A percentile compares a stretch with the other conserved stretches of the same genome.
These are phyloP conservation scores for Apeltes quadracus DNA, from an alignment of 2,113 vertebrate species.

Conservation along the genomic window DNA sequence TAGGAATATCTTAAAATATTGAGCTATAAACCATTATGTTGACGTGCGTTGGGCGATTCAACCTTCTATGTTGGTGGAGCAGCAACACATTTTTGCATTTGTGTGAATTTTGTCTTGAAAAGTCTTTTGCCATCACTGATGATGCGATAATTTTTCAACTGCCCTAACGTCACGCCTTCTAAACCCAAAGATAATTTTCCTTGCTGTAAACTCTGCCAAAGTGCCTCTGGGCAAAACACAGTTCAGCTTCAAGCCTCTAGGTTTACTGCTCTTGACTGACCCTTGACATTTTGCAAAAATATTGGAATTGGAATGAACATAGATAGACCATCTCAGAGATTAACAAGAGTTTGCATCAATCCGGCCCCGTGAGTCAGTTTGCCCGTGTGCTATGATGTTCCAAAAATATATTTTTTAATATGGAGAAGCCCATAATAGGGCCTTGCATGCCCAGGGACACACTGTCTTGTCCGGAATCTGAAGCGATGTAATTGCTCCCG, in stretches of 20 bases:
- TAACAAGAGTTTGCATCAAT: not conserved
- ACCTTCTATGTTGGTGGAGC: not conserved
- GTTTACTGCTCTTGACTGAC: conserved; percentile 2
- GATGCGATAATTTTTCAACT: not conserved
- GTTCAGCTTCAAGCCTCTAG: not conserved
- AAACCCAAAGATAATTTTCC: not conserved
- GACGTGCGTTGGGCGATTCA: not conserved
- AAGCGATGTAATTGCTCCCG: conserved; percentile 65
- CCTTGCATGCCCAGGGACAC: conserved; percentile 26
- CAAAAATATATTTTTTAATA: conserved; percentile 57
- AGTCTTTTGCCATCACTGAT: not conserved
- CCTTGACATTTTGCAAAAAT: conserved; percentile 8
- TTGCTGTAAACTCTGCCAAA: not conserved
- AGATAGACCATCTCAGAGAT: conserved; percentile 4
- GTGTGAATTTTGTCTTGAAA: not conserved
- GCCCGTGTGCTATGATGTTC: conserved; percentile 9
- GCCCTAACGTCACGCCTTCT: not conserved
- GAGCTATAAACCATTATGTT: not conserved
- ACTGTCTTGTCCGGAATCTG: conserved; percentile 49
- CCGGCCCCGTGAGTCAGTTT: not conserved
- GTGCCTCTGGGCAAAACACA: no score
- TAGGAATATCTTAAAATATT: not conserved
- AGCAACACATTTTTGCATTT: not conserved
- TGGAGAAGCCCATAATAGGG: conserved; percentile 49
- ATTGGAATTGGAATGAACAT: not conserved